Conservation (phyloP, 2,797 vertebrate species). For the Spondyliosoma cantharus region DNA sequence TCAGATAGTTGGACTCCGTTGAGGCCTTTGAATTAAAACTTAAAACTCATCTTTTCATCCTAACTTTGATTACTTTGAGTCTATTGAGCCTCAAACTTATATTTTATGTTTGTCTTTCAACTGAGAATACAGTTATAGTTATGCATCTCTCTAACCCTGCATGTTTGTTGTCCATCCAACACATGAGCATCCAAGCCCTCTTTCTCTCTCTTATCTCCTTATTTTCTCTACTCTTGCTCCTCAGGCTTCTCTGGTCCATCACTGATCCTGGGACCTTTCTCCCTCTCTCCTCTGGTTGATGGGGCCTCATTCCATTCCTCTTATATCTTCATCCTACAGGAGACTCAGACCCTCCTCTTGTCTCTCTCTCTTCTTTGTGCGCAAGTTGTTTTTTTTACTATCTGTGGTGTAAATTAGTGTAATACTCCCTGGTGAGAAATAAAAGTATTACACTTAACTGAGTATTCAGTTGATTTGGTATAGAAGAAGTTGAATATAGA, state of each 20-base stretch:
- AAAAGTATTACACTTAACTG: too few relatives aligned
- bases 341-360: neutral
- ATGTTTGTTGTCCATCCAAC: neutral
- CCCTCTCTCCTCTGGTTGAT: neutral
- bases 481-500: too few relatives aligned
- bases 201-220: neutral
- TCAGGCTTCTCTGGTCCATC: neutral
- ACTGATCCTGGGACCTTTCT: neutral
- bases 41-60: neutral
- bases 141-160: neutral
- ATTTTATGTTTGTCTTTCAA: neutral
- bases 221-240: neutral
- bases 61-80: slow-evolving; percentile 1
- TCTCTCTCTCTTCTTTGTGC: neutral
- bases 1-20: neutral
- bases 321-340: neutral
- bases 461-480: too few relatives aligned
- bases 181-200: neutral
- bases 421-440: too few relatives aligned
- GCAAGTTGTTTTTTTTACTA: too few relatives aligned
- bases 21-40: neutral
- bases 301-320: neutral
- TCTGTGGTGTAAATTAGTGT: too few relatives aligned
- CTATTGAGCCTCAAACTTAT: neutral
- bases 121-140: neutral